Evolutionary conservation across 2,888 invertebrate genomes (phyloP).

Genomic region (Erebia aethiops): DNA sequence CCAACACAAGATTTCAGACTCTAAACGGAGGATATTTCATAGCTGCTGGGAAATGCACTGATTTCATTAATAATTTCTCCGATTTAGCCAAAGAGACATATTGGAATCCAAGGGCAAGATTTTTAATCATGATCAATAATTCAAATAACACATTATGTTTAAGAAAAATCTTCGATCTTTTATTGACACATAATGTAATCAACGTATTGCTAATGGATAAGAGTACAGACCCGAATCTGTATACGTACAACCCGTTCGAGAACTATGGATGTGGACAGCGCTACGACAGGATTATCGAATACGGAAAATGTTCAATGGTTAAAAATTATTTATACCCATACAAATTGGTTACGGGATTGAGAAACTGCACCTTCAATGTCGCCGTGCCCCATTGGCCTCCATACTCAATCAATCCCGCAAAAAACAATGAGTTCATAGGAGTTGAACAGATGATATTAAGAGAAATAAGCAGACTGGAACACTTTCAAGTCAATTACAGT

Average conservation of each 20-base stretch:
- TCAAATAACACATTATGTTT: slow-evolving; percentile 41
- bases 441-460: slow-evolving; percentile 48
- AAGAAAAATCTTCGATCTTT: slow-evolving; percentile 49
- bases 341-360: slow-evolving; percentile 52
- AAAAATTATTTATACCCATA: slow-evolving; percentile 47
- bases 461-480: slow-evolving; percentile 50
- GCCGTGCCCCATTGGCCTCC: slow-evolving; percentile 58
- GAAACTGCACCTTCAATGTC: slow-evolving; percentile 56
- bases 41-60: slow-evolving; percentile 37
- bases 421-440: slow-evolving; percentile 35
- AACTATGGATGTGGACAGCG: slow-evolving; percentile 62
- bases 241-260: slow-evolving; percentile 62
- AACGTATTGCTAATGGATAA: slow-evolving; percentile 54
- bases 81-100: slow-evolving; percentile 44
- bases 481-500: slow-evolving; percentile 53
- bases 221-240: slow-evolving; percentile 48
- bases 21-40: slow-evolving; percentile 50
- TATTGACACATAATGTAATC: slow-evolving; percentile 49
- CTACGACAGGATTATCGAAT: slow-evolving; percentile 50
- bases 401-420: slow-evolving; percentile 46
- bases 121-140: slow-evolving; percentile 50
- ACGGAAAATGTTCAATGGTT: slow-evolving; percentile 52
- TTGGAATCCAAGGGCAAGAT: slow-evolving; percentile 56
- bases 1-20: not conserved
- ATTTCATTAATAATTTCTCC: slow-evolving; percentile 42